phyloP scores from a whole-genome alignment of 2,113 vertebrate genomes.

The Prietella phreatophila region DNA sequence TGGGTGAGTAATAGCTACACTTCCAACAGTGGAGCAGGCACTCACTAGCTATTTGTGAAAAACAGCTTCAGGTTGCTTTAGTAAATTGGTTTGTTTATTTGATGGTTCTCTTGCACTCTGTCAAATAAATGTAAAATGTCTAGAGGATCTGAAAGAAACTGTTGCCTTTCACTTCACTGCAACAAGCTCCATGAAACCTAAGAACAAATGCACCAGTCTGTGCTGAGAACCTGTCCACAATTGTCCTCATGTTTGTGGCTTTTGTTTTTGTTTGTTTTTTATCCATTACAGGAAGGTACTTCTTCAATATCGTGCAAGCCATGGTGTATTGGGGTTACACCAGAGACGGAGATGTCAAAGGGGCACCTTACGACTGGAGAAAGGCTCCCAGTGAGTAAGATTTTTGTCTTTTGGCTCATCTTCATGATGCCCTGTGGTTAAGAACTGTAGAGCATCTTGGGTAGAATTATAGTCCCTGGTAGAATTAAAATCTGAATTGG shows the following conservation, averaged over 20 bases:
- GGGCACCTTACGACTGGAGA: slow-evolving; percentile 96
- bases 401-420: not conserved
- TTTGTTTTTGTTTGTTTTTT: slow-evolving; percentile 16
- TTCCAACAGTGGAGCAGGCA: not conserved
- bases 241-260: slow-evolving; percentile 18
- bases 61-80: not conserved
- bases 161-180: not conserved
- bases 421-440: not conserved
- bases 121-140: not conserved
- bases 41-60: not conserved
- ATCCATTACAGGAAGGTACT: slow-evolving; percentile 85
- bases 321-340: slow-evolving; percentile 89
- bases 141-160: not conserved
- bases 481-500: not conserved
- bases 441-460: not conserved
- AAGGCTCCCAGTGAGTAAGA: slow-evolving; percentile 88
- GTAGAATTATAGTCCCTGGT: not conserved
- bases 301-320: slow-evolving; percentile 86
- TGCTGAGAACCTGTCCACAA: slow-evolving; percentile 60
- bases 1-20: slow-evolving; percentile 78
- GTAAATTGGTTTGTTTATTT: not conserved
- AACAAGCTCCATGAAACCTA: not conserved
- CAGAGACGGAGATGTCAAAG: slow-evolving; percentile 83
- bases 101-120: not conserved
- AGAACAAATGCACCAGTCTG: slow-evolving; percentile 49